A percentile compares a stretch with the other conserved stretches of the same genome.
Evolutionary conservation across 2,888 invertebrate genomes (phyloP).

Genomic region (Chymomyza amoena): DNA sequence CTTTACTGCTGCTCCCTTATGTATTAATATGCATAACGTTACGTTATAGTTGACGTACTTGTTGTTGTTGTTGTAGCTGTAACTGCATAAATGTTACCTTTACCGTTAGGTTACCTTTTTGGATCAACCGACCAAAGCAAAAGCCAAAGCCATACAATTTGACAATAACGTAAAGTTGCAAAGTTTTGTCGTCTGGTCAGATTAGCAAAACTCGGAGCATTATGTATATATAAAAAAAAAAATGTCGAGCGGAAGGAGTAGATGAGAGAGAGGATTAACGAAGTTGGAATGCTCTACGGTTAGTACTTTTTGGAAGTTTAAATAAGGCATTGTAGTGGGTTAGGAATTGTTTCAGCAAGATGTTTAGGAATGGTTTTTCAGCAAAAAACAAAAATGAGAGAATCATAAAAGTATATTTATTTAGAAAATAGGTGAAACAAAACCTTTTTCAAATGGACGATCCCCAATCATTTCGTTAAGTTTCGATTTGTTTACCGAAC

Average conservation of each 20-base stretch:
- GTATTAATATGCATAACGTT: slow-evolving; percentile 57
- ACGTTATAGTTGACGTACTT: background rate
- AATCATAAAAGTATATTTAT: too few species aligned
- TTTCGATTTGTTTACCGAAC: too few species aligned
- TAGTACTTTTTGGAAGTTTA: too few species aligned
- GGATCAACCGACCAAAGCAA: slow-evolving; percentile 16
- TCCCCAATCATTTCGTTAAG: too few species aligned
- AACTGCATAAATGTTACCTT: background rate
- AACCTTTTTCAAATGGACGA: too few species aligned
- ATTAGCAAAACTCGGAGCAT: background rate
- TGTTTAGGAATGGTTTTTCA: too few species aligned
- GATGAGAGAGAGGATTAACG: too few species aligned
- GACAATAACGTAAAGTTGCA: slow-evolving; percentile 40
- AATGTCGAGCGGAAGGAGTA: slow-evolving; percentile 6
- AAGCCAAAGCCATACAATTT: slow-evolving; percentile 34
- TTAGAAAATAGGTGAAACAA: too few species aligned
- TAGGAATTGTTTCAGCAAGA: too few species aligned
- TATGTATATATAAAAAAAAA: background rate
- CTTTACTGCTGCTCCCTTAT: slow-evolving; percentile 7
- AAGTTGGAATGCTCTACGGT: too few species aligned
- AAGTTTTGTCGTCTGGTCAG: slow-evolving; percentile 5
- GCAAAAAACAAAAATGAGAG: too few species aligned
- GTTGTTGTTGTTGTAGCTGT: background rate
- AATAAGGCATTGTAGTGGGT: too few species aligned
- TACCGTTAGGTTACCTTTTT: slow-evolving; percentile 19